Conservation (phyloP, 1,140 invertebrate genomes). For the Pseudomyrmex cubaensis region DNA sequence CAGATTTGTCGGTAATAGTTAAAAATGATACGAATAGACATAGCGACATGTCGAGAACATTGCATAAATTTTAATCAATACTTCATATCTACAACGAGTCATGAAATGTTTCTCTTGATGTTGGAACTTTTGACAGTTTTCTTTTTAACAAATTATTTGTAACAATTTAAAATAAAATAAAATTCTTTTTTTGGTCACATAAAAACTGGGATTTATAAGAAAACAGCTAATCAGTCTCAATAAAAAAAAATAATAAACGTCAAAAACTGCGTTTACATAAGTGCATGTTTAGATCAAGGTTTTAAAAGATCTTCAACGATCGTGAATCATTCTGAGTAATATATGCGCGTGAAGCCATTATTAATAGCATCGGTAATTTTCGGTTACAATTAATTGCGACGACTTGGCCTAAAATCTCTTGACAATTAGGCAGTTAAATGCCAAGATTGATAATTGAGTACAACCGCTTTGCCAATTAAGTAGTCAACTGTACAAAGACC, state of each 20-base stretch:
- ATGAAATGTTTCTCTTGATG: neutral
- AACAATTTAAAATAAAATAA: neutral
- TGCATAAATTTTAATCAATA: slow-evolving; percentile 24
- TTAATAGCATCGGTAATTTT: neutral
- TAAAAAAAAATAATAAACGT: neutral
- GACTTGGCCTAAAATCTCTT: neutral
- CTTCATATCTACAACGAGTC: neutral
- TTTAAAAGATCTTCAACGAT: neutral
- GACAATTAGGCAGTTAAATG: slow-evolving; percentile 5
- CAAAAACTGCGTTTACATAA: neutral
- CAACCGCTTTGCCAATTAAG: neutral
- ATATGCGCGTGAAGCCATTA: neutral
- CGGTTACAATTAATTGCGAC: neutral
- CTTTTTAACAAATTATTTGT: neutral
- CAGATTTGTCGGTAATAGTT: neutral
- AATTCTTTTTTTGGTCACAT: neutral
- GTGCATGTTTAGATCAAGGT: neutral
- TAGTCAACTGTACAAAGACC: neutral
- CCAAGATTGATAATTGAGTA: slow-evolving; percentile 1
- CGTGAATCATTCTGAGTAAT: neutral
- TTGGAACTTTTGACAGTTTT: neutral
- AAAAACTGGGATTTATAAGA: neutral
- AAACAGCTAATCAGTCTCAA: neutral
- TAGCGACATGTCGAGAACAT: slow-evolving; percentile 4
- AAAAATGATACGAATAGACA: slow-evolving; percentile 17